Percentiles rank a stretch among this genome's conserved stretches.
Conservation (phyloP, 53 echinoderm and acorn worm genomes). For the Hippasteria phrygiana region DNA sequence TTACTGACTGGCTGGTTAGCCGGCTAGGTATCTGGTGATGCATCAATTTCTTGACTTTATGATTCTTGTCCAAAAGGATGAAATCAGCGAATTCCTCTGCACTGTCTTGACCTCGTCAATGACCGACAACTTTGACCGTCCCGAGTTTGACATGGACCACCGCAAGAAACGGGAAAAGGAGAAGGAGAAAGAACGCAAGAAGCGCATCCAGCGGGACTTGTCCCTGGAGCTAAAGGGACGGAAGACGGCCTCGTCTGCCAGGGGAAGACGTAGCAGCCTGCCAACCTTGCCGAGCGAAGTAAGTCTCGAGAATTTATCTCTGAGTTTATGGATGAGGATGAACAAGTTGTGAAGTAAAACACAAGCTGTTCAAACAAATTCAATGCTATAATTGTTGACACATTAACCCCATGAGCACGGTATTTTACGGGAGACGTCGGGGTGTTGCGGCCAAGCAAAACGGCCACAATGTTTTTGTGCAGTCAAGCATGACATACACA, state of each 20-base stretch:
- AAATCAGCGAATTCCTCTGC: conserved; percentile 90
- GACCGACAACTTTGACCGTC: conserved; percentile 54
- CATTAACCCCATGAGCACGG: too few species aligned
- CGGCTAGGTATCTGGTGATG: too few species aligned
- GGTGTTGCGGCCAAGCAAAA: too few species aligned
- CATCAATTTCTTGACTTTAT: too few species aligned
- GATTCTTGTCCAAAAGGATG: conserved; percentile 71
- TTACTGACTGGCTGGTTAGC: too few species aligned
- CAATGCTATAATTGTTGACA: too few species aligned
- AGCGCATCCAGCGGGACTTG: conserved; percentile 84
- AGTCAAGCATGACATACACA: too few species aligned
- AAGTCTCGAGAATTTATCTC: background rate
- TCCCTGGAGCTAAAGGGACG: conserved; percentile 82
- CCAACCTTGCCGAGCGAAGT: conserved; percentile 62
- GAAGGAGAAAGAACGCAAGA: conserved; percentile 86
- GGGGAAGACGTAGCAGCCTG: conserved; percentile 48
- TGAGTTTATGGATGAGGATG: too few species aligned
- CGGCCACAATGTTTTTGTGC: too few species aligned
- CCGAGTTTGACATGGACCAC: conserved; percentile 35
- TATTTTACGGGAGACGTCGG: too few species aligned
- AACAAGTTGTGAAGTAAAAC: too few species aligned
- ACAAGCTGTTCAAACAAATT: too few species aligned
- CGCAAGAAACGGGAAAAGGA: conserved; percentile 65
- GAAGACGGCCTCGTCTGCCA: conserved; percentile 61
- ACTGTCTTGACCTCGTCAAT: conserved; percentile 70